phyloP scores from a whole-genome alignment of 2,888 invertebrate species.

The Melanostoma scalare region DNA sequence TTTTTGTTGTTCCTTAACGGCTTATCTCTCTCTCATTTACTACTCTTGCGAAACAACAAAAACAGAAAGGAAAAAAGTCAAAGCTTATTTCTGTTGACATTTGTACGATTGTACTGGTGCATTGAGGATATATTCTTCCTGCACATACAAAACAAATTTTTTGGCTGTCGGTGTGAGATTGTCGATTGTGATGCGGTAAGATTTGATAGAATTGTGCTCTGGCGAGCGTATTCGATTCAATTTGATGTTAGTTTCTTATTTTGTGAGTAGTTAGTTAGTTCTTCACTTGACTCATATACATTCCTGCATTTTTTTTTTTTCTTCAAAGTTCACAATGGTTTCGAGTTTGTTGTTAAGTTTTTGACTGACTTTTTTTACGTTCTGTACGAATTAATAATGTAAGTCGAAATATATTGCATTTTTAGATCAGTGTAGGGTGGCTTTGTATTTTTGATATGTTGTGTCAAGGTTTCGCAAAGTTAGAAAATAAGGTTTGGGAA shows the following conservation, averaged over 20 bases:
- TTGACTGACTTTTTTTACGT: too few relatives aligned
- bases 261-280: conserved; percentile 16
- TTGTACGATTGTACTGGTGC: conserved; percentile 50
- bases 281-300: neutral
- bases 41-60: conserved; percentile 2
- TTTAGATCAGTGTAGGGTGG: too few relatives aligned
- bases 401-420: too few relatives aligned
- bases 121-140: conserved; percentile 40
- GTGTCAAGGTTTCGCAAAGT: too few relatives aligned
- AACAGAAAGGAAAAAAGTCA: conserved; percentile 49
- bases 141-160: conserved; percentile 41
- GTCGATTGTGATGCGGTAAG: conserved; percentile 24
- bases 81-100: conserved; percentile 68
- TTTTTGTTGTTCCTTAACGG: neutral
- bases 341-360: too few relatives aligned
- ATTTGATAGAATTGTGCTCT: conserved; percentile 45
- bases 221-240: conserved; percentile 32
- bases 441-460: too few relatives aligned
- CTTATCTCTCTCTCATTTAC: conserved; percentile 4
- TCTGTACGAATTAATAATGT: too few relatives aligned
- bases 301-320: neutral
- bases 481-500: too few relatives aligned
- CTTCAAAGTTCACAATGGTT: neutral
- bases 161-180: conserved; percentile 37
- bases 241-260: conserved; percentile 18